Percentiles rank a stretch among this genome's conserved stretches.
Conservation (phyloP, 2,113 vertebrate genomes). For the Muntiacus muntjak region DNA sequence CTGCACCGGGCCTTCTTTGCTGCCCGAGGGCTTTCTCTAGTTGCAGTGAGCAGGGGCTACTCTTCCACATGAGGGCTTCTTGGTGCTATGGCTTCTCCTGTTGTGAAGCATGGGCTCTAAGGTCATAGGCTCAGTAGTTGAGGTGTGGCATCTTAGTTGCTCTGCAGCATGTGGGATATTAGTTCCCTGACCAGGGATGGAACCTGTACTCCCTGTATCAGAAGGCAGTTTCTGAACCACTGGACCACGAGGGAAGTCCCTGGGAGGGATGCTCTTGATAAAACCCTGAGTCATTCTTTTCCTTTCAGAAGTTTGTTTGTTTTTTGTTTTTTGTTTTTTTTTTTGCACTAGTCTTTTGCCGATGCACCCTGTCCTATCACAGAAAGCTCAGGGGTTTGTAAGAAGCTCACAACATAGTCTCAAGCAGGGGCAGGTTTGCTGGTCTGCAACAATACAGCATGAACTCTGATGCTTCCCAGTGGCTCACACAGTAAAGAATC, state of each 20-base stretch:
- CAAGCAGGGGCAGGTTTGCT: accelerated
- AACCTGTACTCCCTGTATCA: not conserved
- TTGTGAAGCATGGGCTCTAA: not conserved
- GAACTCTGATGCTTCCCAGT: not conserved
- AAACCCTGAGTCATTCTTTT: accelerated
- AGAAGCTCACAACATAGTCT: not conserved
- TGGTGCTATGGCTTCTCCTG: not conserved
- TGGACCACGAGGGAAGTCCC: not conserved
- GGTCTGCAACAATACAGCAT: not conserved
- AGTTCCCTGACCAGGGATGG: not conserved
- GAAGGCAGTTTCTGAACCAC: not conserved
- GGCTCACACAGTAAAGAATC: not conserved
- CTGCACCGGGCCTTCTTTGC: not conserved
- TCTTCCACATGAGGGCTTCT: not conserved
- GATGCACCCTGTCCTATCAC: not conserved
- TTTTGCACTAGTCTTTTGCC: not conserved
- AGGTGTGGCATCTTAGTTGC: not conserved
- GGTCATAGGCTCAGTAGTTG: not conserved
- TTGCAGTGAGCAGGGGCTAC: not conserved
- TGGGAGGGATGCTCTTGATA: accelerated
- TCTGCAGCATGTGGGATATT: not conserved
- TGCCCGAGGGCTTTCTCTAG: not conserved
- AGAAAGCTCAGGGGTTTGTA: not conserved
- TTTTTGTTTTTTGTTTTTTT: no score
- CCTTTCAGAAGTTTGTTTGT: not conserved